Base-by-base conservation (phyloP, 2,888 invertebrate species). In the Noctuana brunneofusca region DNA sequence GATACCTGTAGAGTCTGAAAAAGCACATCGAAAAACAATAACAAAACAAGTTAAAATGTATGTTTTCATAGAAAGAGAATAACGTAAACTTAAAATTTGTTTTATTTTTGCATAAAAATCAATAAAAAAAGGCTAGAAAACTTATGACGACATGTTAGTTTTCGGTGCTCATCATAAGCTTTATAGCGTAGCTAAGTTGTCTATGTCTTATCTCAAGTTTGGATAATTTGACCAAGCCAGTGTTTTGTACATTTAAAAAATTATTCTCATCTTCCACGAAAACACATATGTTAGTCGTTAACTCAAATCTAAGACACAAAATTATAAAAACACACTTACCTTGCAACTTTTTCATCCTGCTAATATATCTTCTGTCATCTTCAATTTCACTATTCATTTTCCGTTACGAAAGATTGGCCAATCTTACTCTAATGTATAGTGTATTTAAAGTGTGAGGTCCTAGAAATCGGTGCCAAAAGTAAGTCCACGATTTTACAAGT, bases 1-100 rank as follows among this genome's bases (percentile, higher is more conserved):
- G 90, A 90, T 91, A 89, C 90, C 89, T 89, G 89, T 85, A 87
- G 66, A 72, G 73, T 74, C 87, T 87, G 85, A 73, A 86, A 85
- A 79, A 76, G 82, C 86, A 89, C 87, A 88, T 78, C 75, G 70
- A 87, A 83, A 82, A 81, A 83, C 78, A 81, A 81, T 55, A 56
- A 74, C 74, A 81, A 76, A 75, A 73, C 73, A 69, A 68, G 70
- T 74, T 78, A 78, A 79, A 74, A 71, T 67, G 66, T 9, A 14
- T 14, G 16, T 43, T 57, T 63, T 35, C 27, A 20, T 41, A 11
- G 41, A 32, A 50, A 50, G 14, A 16, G 38, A 49, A 35, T 24
- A 48, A 22, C 11, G 1, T 14, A 6, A 14, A 5, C 6, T 6
- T 14, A 14, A 41, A 6, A 1, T 48, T 48, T 43, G 1, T 9